Conservation (phyloP, 2,113 vertebrate genomes). For the Colossoma macropomum region DNA sequence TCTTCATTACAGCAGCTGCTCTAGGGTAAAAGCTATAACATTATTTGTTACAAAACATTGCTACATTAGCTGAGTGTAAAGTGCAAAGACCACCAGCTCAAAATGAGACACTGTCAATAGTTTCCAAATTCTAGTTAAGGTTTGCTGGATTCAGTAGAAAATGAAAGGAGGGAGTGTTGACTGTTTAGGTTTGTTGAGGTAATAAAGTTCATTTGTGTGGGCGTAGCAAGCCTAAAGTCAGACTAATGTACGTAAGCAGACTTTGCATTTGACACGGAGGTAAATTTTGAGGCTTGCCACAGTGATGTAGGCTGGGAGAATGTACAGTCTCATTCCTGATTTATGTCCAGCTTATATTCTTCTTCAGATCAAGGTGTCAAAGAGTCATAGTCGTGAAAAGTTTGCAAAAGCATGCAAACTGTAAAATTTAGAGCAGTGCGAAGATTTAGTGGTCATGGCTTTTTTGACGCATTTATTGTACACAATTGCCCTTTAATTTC, state of each 20-base stretch:
- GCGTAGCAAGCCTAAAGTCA: neutral
- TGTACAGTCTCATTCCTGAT: neutral
- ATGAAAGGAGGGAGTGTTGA: neutral
- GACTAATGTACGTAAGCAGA: neutral
- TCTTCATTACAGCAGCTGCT: constrained; percentile 87
- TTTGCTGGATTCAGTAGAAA: neutral
- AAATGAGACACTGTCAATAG: neutral
- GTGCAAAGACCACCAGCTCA: neutral
- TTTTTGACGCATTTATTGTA: too few relatives aligned
- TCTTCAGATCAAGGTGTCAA: too few relatives aligned
- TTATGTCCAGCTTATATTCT: too few relatives aligned
- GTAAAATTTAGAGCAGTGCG: too few relatives aligned
- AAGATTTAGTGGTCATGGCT: too few relatives aligned
- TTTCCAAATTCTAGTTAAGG: too few relatives aligned
- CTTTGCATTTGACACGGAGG: neutral
- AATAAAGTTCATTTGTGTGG: neutral
- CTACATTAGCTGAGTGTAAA: neutral
- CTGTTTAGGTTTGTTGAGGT: neutral
- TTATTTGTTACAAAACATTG: neutral
- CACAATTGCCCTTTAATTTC: too few relatives aligned
- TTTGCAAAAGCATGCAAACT: too few relatives aligned
- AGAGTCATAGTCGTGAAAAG: too few relatives aligned
- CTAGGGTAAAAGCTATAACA: constrained; percentile 83
- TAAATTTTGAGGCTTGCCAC: neutral
- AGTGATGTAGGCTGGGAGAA: neutral